A percentile compares a stretch with the other conserved stretches of the same genome.
Evolutionary conservation across 2,888 invertebrate species (phyloP).

Genomic region (Limnephilus rhombicus): DNA sequence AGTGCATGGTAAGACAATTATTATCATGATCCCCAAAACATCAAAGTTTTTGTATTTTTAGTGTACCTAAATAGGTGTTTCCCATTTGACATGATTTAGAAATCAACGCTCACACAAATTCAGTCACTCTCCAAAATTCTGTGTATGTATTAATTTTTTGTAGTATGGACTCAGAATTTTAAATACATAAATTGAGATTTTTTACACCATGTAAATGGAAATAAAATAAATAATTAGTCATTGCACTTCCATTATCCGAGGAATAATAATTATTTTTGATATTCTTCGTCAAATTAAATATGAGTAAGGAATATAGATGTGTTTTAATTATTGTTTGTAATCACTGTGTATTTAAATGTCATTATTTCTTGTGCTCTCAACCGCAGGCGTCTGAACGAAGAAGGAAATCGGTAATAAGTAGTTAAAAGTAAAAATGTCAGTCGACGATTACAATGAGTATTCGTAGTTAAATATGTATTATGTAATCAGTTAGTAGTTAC

Average conservation of each 20-base stretch:
- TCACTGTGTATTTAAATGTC: conserved; percentile 24
- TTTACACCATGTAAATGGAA: too few species aligned
- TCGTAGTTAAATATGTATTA: not conserved
- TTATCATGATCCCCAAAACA: not conserved
- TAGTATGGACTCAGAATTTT: too few species aligned
- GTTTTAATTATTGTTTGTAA: not conserved
- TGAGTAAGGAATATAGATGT: not conserved
- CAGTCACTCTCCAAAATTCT: too few species aligned
- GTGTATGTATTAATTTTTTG: too few species aligned
- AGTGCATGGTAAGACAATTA: conserved; percentile 83
- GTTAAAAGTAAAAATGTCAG: not conserved
- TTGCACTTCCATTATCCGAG: not conserved
- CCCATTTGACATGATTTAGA: not conserved
- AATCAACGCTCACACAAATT: too few species aligned
- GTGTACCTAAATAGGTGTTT: not conserved
- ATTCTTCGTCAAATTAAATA: not conserved
- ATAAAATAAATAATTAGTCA: not conserved
- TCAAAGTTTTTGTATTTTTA: not conserved
- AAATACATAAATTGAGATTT: too few species aligned
- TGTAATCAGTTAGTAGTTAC: not conserved
- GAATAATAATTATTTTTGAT: too few species aligned
- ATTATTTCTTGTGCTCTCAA: conserved; percentile 11
- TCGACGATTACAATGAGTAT: not conserved
- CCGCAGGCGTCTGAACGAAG: conserved; percentile 62
- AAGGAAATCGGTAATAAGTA: conserved; percentile 60